Base-by-base conservation (phyloP, 2,113 vertebrate species). In the Saccopteryx leptura region DNA sequence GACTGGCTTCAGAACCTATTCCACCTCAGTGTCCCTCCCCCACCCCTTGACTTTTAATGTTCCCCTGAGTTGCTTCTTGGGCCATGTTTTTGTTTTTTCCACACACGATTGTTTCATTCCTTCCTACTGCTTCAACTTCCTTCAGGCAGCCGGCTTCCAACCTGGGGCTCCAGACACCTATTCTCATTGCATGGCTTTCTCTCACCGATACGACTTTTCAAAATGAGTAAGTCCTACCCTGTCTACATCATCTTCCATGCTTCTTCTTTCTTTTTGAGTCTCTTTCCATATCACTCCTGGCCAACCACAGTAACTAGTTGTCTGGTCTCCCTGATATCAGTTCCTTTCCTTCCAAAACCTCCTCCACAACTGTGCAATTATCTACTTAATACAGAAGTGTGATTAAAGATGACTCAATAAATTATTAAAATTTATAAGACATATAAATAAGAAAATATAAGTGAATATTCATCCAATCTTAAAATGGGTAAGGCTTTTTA, bases 391-490 rank as follows among this genome's bases (percentile, higher is more conserved):
- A 65, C 0, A 63, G 54, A 91, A 39, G 33, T 60, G 54, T 66
- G 76, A 82, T 31, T 78, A 82, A 72, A 89, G 26, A 26, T 24
- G 66, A 78, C 1, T 39, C 3, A 39, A 39, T 39, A 28, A 48
- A 24, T 68, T 46, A 69, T 15, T 54, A n/a, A 84, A 71, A 84
- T 72, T 39, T 92, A 68, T 39, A 94, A 72, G 81, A 94, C 15
- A 82, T 39, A 39, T 39, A 39, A 39, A 39, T 39, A 79, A 82
- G 88, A 14, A 69, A 87, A 89, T 21, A 48, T 31, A 58, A 88
- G 48, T 83, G 46, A 68, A 14, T 54, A 90, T 79, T 60, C 79
- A 72, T 4, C 19, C 61, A 24, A 48, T 71, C 46, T 90, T 71
- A 92, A 50, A 12, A 9, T 78, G 4, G 39, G 15, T 52, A 54